Evolutionary conservation across 1,140 invertebrate species (phyloP).

Genomic region (Myzus persicae): DNA sequence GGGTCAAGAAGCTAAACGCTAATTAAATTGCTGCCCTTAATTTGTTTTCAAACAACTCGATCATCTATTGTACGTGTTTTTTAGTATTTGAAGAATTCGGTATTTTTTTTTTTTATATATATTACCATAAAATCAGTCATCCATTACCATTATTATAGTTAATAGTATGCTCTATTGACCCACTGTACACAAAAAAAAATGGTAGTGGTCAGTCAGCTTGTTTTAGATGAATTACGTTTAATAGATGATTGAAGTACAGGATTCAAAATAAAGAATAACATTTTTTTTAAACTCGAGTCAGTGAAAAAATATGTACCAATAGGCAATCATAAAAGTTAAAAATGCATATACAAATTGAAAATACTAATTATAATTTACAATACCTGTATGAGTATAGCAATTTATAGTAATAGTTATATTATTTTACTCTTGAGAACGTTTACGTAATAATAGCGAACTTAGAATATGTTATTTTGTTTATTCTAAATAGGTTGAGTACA

Average conservation of each 20-base stretch:
- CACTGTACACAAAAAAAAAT: not conserved
- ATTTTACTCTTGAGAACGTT: not conserved
- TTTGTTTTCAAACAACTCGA: slow-evolving; percentile 3
- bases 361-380: not conserved
- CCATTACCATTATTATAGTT: slow-evolving; percentile 33
- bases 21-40: slow-evolving; percentile 40
- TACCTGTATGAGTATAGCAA: not conserved
- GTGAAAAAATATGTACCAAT: not conserved
- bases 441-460: not conserved
- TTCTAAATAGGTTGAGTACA: not conserved
- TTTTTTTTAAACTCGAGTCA: not conserved
- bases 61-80: not conserved
- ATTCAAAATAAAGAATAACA: not conserved
- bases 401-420: not conserved
- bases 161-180: slow-evolving; percentile 27
- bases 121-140: slow-evolving; percentile 30
- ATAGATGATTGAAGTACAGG: not conserved
- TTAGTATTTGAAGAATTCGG: not conserved
- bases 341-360: not conserved
- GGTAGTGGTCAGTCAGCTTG: not conserved
- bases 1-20: slow-evolving; percentile 53
- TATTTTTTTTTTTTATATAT: not conserved
- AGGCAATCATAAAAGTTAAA: not conserved
- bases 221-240: not conserved
- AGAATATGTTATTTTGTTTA: not conserved